Percentiles rank a stretch among this genome's conserved stretches.
phyloP scores from a whole-genome alignment of 2,797 vertebrate species.

The Pseudocheirus occidentalis region DNA sequence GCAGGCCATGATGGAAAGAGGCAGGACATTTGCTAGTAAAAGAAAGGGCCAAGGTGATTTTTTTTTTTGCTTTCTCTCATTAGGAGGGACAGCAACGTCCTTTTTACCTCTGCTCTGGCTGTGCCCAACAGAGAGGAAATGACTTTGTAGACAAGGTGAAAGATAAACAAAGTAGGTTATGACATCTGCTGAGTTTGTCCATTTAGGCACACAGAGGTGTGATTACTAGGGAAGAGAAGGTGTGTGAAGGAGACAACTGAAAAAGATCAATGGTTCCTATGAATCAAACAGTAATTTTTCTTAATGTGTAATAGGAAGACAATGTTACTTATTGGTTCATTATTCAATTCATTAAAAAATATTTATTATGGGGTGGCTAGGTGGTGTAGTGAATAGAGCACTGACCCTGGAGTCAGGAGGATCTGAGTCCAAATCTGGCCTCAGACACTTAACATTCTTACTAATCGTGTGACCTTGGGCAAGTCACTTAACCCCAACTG shows the following conservation, averaged over 20 bases:
- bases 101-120: conserved; percentile 16
- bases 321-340: not conserved
- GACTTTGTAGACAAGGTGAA: not conserved
- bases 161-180: not conserved
- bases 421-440: no score
- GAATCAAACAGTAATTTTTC: conserved; percentile 29
- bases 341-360: not conserved
- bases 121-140: not conserved
- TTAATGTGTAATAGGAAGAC: conserved; percentile 23
- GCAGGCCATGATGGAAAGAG: not conserved
- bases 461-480: no score
- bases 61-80: not conserved
- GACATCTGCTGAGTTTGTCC: not conserved
- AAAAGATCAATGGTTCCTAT: conserved; percentile 2
- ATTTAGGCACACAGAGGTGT: not conserved
- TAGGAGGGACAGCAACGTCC: not conserved
- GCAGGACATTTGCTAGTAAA: not conserved
- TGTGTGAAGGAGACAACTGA: not conserved
- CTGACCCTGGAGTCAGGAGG: no score
- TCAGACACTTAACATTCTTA: no score
- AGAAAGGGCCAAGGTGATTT: not conserved
- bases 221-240: not conserved
- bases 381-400: no score
- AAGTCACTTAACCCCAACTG: no score
- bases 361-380: not conserved